Evolutionary conservation across 2,113 vertebrate genomes (phyloP), one percentile per base, ranked within the genome.

Genomic region (Archocentrus centrarchus): DNA sequence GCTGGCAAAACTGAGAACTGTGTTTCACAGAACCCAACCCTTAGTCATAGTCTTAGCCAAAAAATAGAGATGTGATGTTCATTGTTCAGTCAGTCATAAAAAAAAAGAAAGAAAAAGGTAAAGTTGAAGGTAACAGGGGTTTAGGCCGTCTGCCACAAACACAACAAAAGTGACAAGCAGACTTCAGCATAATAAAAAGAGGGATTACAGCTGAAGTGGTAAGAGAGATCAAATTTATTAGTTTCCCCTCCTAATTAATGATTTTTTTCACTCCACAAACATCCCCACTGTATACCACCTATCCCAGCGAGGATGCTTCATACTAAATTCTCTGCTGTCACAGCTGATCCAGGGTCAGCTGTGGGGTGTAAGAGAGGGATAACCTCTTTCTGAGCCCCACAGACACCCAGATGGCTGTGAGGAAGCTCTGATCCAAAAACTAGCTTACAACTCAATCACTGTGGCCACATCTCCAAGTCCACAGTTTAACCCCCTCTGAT

Each of bases 341-440:
- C 83, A 59, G 75, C 78, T 92, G 90, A 94, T 93, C 93, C 89
- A 32, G 89, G 92, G 92, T 94, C 92, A 95, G 92, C 93, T 93
- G 93, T 90, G 89, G 76, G 90, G 82, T 86, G 83, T 82, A 87
- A 82, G 82, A 79, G 83, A 87, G 81, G 91, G 90, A 93, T 94
- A 89, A 94, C 92, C 86, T 94, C 70, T 88, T 60, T 60, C 81
- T 93, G 91, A 92, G 91, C 90, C 82, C 80, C 84, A 37, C 53
- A 85, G 87, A 89, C 84, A 81, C 88, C 89, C 94, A 95, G 93
- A 94, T 95, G 94, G 93, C 92, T 66, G 57, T 30, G 78, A 7
- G 59, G 79, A 90, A 89, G 89, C 79, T 81, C 84, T 47, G 84
- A 90, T 94, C 93, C 93, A 90, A 87, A 90, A 89, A 89, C 90